Conservation (phyloP, 2,888 invertebrate genomes). For the Spilosoma lubricipeda region DNA sequence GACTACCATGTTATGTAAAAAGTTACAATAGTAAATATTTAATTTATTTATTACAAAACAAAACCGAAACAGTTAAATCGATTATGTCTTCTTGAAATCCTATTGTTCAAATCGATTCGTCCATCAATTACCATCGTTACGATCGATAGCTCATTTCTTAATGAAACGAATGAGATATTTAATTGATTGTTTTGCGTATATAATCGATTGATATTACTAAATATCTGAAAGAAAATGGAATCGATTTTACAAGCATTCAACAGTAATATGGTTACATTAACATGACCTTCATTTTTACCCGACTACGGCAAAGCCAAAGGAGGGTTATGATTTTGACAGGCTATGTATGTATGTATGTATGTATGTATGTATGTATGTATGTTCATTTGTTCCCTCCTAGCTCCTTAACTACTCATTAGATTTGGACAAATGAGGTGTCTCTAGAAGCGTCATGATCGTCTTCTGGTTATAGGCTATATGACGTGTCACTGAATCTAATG, state of each 20-base stretch:
- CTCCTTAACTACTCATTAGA: no score
- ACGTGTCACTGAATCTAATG: no score
- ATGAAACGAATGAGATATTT: slow-evolving; percentile 16
- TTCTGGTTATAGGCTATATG: no score
- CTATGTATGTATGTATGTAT: no score
- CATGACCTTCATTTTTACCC: slow-evolving; percentile 4
- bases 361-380: no score
- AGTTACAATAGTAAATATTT: not conserved
- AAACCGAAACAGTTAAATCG: slow-evolving; percentile 12
- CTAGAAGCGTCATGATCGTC: no score
- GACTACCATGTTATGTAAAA: not conserved
- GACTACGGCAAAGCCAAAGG: no score
- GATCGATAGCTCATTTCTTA: slow-evolving; percentile 17
- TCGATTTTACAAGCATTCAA: slow-evolving; percentile 3
- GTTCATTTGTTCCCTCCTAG: no score
- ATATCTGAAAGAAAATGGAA: slow-evolving; percentile 4
- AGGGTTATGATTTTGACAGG: no score
- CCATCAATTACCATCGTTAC: slow-evolving; percentile 28
- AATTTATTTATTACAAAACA: slow-evolving; percentile 14
- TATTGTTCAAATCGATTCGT: slow-evolving; percentile 28
- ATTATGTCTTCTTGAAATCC: slow-evolving; percentile 14
- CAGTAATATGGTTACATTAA: not conserved
- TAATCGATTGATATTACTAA: slow-evolving; percentile 13
- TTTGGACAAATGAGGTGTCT: no score
- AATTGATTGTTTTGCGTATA: slow-evolving; percentile 12